Evolutionary conservation across 2,888 invertebrate genomes (phyloP).

Genomic region (Luffia ferchaultella): DNA sequence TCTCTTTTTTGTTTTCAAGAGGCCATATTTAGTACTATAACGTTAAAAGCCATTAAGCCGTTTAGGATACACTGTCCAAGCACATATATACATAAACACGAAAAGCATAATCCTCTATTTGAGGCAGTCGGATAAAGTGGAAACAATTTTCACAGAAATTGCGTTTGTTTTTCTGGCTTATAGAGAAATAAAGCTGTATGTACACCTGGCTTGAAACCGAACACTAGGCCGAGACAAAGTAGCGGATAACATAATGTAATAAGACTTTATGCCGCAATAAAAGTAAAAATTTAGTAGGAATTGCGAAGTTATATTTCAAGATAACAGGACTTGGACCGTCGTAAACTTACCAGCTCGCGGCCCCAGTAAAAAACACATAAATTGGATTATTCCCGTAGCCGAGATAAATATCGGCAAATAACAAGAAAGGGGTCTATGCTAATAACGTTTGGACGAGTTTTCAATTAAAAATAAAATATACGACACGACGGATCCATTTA

Average conservation of each 20-base stretch:
- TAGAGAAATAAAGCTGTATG: neutral
- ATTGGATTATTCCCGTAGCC: neutral
- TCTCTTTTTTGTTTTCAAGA: too few species aligned
- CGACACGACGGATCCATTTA: too few species aligned
- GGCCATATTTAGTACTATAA: too few species aligned
- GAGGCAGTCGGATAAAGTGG: too few species aligned
- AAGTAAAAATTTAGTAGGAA: slow-evolving; percentile 11
- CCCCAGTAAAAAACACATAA: slow-evolving; percentile 4
- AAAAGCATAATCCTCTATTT: too few species aligned
- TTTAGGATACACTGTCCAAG: too few species aligned
- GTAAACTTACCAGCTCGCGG: slow-evolving; percentile 9
- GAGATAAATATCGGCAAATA: neutral
- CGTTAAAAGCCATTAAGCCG: too few species aligned
- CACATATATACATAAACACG: too few species aligned
- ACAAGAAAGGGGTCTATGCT: neutral
- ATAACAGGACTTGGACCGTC: slow-evolving; percentile 12
- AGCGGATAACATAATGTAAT: slow-evolving; percentile 9
- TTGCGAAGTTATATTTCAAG: slow-evolving; percentile 8
- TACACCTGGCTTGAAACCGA: neutral
- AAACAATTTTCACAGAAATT: too few species aligned
- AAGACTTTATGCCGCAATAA: slow-evolving; percentile 12
- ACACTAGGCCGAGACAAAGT: neutral
- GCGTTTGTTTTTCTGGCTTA: neutral
- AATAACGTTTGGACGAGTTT: neutral
- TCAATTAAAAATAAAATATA: neutral